A percentile compares a stretch with the other conserved stretches of the same genome.
Evolutionary conservation across 2,888 invertebrate genomes (phyloP).

Genomic region (Sarcophaga subvicina): DNA sequence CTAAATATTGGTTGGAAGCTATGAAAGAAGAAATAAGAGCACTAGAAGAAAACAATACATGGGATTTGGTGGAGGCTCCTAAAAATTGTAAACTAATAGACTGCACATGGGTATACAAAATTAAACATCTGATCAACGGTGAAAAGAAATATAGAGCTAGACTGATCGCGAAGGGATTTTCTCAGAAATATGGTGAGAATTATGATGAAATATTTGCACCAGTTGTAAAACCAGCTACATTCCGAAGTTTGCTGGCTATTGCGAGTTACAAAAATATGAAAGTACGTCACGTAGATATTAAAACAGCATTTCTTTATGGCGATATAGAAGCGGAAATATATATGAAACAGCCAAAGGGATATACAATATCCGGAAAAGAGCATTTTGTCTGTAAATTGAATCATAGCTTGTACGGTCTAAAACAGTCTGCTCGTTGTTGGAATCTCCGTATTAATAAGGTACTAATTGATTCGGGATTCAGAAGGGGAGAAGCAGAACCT

Average conservation of each 20-base stretch:
- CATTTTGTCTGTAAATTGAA: slow-evolving; percentile 21
- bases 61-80: slow-evolving; percentile 18
- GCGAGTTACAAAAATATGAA: too few relatives aligned
- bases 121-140: slow-evolving; percentile 14
- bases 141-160: not conserved
- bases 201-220: too few relatives aligned
- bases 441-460: too few relatives aligned
- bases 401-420: slow-evolving; percentile 30
- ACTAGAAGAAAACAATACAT: slow-evolving; percentile 22
- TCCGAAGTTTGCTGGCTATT: too few relatives aligned
- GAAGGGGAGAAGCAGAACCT: too few relatives aligned
- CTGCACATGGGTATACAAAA: slow-evolving; percentile 53
- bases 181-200: too few relatives aligned
- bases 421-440: not conserved
- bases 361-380: slow-evolving; percentile 20
- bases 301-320: slow-evolving; percentile 43
- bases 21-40: not conserved
- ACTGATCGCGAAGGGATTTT: too few relatives aligned
- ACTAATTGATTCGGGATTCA: too few relatives aligned
- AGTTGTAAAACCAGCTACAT: too few relatives aligned
- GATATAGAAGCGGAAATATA: slow-evolving; percentile 36
- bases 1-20: too few relatives aligned
- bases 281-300: slow-evolving; percentile 22
- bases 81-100: slow-evolving; percentile 14
- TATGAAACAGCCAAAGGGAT: slow-evolving; percentile 46